phyloP scores from a whole-genome alignment of 2,888 invertebrate species.

The Troilus luridus region DNA sequence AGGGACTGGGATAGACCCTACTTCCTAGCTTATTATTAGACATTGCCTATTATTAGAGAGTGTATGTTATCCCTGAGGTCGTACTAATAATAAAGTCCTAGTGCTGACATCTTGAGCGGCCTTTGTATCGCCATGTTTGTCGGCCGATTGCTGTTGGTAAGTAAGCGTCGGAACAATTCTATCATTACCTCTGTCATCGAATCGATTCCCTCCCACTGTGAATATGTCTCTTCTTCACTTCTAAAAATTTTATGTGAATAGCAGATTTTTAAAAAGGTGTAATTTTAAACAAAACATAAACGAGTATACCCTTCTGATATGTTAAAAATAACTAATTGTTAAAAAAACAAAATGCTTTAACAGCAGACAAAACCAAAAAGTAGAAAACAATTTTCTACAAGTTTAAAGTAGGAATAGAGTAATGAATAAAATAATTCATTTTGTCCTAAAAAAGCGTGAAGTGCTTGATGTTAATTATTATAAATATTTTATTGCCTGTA shows the following conservation, averaged over 20 bases:
- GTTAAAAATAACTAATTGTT: too few species aligned
- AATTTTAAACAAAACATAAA: neutral
- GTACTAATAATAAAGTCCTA: neutral
- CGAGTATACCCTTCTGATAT: too few species aligned
- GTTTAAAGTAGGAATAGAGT: too few species aligned
- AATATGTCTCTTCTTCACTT: neutral
- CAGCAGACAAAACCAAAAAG: too few species aligned
- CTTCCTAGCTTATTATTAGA: neutral
- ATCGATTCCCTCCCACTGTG: neutral
- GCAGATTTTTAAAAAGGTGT: neutral
- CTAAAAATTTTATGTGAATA: neutral
- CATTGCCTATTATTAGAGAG: neutral
- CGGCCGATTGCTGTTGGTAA: neutral
- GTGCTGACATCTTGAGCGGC: neutral
- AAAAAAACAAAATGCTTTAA: too few species aligned
- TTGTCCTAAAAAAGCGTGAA: too few species aligned
- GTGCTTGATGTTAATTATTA: too few species aligned
- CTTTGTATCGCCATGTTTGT: neutral
- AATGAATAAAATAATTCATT: too few species aligned
- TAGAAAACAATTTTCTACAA: too few species aligned
- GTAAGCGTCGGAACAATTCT: neutral
- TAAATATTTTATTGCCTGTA: too few species aligned
- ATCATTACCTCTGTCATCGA: neutral
- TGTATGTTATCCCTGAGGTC: neutral
- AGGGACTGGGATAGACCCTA: neutral